phyloP scores from a whole-genome alignment of 2,888 invertebrate genomes.

The Nomada flava region DNA sequence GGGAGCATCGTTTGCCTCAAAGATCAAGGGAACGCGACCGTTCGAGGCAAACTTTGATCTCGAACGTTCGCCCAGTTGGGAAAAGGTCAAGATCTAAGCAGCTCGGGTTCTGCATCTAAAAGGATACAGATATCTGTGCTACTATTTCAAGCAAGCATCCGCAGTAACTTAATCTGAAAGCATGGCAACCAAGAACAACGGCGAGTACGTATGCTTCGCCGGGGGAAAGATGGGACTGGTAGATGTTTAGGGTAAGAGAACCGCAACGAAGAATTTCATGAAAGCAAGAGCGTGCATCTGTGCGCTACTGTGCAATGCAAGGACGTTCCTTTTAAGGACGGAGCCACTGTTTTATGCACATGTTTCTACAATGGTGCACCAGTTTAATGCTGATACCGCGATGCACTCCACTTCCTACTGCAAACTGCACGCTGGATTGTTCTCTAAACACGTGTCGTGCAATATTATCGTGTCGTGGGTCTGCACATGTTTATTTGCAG shows the following conservation, averaged over 20 bases:
- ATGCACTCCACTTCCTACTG: slow-evolving; percentile 60
- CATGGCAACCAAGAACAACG: slow-evolving; percentile 43
- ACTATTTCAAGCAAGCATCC: slow-evolving; percentile 58
- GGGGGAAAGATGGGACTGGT: slow-evolving; percentile 57
- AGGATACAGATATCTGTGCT: slow-evolving; percentile 57
- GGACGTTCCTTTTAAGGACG: slow-evolving; percentile 67
- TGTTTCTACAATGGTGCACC: slow-evolving; percentile 64
- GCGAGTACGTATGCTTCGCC: neutral
- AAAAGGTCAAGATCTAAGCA: slow-evolving; percentile 31
- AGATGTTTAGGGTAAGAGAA: slow-evolving; percentile 64
- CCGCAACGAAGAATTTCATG: slow-evolving; percentile 65
- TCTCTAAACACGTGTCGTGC: slow-evolving; percentile 63
- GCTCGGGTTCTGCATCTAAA: slow-evolving; percentile 19
- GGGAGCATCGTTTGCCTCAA: neutral
- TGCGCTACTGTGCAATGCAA: slow-evolving; percentile 66
- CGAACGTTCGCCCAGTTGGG: neutral
- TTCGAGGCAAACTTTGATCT: neutral
- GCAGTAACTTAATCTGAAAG: slow-evolving; percentile 63
- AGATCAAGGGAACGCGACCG: neutral
- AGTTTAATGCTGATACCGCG: slow-evolving; percentile 65
- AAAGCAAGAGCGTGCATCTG: slow-evolving; percentile 65
- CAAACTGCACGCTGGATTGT: slow-evolving; percentile 52
- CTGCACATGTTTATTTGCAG: slow-evolving; percentile 57
- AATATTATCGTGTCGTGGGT: slow-evolving; percentile 63
- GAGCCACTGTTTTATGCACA: slow-evolving; percentile 62